phyloP scores from a whole-genome alignment of 2,797 vertebrate species.

The Dendrocincla tyrannina region DNA sequence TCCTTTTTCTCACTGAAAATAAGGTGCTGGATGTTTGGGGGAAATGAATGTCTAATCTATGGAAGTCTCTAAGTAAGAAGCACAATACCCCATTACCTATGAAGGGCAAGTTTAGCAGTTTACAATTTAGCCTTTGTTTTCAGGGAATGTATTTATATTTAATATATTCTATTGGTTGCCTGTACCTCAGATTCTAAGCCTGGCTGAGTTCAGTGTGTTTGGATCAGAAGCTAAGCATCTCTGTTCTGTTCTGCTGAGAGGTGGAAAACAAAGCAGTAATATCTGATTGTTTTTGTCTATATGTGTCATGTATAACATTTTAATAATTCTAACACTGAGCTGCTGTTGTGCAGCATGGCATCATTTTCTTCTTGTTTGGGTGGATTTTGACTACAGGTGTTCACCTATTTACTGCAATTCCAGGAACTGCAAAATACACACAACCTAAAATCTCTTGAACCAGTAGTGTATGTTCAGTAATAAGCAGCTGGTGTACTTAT shows the following conservation, averaged over 20 bases:
- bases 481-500: neutral
- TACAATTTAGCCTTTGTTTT: neutral
- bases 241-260: neutral
- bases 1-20: neutral
- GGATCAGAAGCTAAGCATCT: neutral
- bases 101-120: neutral
- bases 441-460: neutral
- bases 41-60: neutral
- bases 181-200: neutral
- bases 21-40: neutral
- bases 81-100: accelerated
- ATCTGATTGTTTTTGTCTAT: neutral
- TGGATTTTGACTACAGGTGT: neutral
- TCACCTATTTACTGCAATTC: neutral
- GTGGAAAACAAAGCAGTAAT: neutral
- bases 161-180: neutral
- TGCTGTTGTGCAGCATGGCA: neutral
- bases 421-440: neutral
- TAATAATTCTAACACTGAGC: neutral
- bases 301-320: neutral
- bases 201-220: neutral
- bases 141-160: neutral
- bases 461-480: neutral
- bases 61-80: neutral
- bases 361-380: accelerated